Evolutionary conservation across 2,797 vertebrate genomes (phyloP).

Genomic region (Neostethus bicornis): DNA sequence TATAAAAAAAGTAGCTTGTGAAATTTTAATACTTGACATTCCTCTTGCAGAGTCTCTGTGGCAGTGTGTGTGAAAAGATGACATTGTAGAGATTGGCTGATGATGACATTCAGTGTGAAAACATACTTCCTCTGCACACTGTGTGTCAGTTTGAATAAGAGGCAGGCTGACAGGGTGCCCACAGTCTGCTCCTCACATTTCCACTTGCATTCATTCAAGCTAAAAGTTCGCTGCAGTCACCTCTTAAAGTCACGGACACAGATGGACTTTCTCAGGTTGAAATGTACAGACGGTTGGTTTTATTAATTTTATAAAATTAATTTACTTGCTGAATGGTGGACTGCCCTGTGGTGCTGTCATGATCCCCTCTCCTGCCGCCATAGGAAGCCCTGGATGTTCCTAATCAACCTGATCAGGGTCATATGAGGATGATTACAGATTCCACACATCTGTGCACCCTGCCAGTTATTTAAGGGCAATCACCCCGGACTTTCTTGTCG

Average conservation of each 20-base stretch:
- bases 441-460: too few species aligned
- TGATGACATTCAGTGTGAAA: conserved; percentile 54
- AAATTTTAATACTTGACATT: conserved; percentile 65
- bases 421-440: too few species aligned
- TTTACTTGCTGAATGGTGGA: too few species aligned
- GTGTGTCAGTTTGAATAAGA: conserved; percentile 49
- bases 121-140: conserved; percentile 45
- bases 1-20: conserved; percentile 31
- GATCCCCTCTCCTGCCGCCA: too few species aligned
- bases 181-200: conserved; percentile 32
- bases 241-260: conserved; percentile 13
- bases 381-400: too few species aligned
- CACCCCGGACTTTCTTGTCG: too few species aligned
- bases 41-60: conserved; percentile 44
- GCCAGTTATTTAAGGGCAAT: too few species aligned
- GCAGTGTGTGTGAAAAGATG: conserved; percentile 54
- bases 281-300: too few species aligned
- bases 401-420: too few species aligned
- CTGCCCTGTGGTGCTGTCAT: too few species aligned
- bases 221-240: conserved; percentile 26
- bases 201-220: conserved; percentile 51
- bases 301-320: too few species aligned
- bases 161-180: conserved; percentile 21
- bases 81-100: conserved; percentile 51
- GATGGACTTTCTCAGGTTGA: conserved; percentile 4